A percentile compares a stretch with the other conserved stretches of the same genome.
Conservation (phyloP, 53 echinoderm and acorn worm genomes). For the Luidia sarsii region DNA sequence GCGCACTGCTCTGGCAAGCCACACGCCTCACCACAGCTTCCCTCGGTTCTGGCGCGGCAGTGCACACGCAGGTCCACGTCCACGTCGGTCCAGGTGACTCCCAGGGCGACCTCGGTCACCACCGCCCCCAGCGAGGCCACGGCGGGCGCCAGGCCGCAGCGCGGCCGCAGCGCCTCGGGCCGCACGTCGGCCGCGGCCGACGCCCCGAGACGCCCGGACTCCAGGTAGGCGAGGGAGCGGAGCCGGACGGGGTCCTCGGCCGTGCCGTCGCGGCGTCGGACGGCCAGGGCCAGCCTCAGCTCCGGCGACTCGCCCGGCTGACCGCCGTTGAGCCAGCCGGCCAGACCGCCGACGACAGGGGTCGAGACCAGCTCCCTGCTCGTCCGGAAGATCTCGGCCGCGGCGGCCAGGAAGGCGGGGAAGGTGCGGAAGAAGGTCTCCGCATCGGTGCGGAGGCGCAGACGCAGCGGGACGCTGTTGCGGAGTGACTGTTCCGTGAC, state of each 20-base stretch:
- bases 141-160: conserved; percentile 19
- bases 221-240: conserved; percentile 7
- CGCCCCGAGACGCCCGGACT: background rate
- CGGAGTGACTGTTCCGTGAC: background rate
- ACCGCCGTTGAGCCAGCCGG: background rate
- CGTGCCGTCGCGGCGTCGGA: conserved; percentile 12
- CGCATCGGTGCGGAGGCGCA: conserved; percentile 9
- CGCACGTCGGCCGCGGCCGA: conserved; percentile 3
- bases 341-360: conserved; percentile 1
- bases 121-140: background rate
- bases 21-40: too few relatives aligned
- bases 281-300: conserved; percentile 9
- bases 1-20: too few relatives aligned
- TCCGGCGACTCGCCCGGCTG: background rate
- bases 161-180: background rate
- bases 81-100: background rate
- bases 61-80: background rate
- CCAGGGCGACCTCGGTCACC: conserved; percentile 13
- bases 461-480: background rate
- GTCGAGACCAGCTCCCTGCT: background rate
- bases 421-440: conserved; percentile 6
- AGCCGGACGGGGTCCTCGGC: background rate
- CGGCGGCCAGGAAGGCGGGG: background rate
- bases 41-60: too few relatives aligned
- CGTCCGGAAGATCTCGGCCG: conserved; percentile 5